Evolutionary conservation across 2,797 vertebrate genomes (phyloP).

Genomic region (Lepus oiostolus): DNA sequence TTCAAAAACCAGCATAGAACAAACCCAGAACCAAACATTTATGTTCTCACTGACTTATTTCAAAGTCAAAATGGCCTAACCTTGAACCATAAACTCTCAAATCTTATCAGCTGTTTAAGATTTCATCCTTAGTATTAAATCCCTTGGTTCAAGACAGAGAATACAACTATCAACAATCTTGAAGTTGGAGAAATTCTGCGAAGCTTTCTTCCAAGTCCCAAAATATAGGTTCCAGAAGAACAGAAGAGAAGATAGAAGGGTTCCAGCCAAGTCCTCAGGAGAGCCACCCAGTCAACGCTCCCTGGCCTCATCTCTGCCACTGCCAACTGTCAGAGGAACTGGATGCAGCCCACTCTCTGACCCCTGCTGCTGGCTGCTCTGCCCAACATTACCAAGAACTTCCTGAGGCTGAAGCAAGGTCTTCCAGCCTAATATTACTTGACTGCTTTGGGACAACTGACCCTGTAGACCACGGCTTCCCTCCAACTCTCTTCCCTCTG

Average conservation of each 20-base stretch:
- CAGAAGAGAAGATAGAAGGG: background rate
- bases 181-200: slow-evolving; percentile 13
- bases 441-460: background rate
- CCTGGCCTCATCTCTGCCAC: background rate
- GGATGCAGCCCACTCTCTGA: background rate
- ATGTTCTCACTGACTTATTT: slow-evolving; percentile 33
- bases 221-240: background rate
- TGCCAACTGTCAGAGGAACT: background rate
- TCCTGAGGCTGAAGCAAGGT: background rate
- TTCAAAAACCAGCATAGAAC: slow-evolving; percentile 2
- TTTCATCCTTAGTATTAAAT: slow-evolving; percentile 14
- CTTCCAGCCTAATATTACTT: background rate
- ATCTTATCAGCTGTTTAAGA: background rate
- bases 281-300: background rate
- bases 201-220: slow-evolving; percentile 30
- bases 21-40: slow-evolving; percentile 15
- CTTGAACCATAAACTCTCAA: slow-evolving; percentile 42
- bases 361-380: background rate
- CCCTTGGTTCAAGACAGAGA: slow-evolving; percentile 15
- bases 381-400: background rate
- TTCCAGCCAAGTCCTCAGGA: background rate
- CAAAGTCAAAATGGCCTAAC: background rate
- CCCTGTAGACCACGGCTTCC: background rate
- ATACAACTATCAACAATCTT: background rate
- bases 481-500: background rate